A percentile compares a stretch with the other conserved stretches of the same genome.
Conservation (phyloP, 1,140 invertebrate genomes). For the Dermatophagoides farinae region DNA sequence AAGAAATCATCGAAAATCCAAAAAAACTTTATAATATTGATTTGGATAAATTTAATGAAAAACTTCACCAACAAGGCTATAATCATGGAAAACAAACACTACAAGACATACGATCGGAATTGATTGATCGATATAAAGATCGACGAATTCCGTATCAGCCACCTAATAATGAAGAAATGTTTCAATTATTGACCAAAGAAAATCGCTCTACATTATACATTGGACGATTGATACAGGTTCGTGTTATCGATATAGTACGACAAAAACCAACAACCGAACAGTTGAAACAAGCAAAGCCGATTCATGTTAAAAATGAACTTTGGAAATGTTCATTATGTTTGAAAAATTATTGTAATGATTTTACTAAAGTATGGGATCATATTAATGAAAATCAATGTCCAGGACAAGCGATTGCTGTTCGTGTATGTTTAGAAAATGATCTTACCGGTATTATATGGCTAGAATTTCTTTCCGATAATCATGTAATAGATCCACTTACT, state of each 20-base stretch:
- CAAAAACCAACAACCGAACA: constrained; percentile 77
- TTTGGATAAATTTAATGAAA: constrained; percentile 93
- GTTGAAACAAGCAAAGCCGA: constrained; percentile 80
- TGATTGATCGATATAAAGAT: constrained; percentile 89
- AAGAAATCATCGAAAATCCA: constrained; percentile 88
- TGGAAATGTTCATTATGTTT: constrained; percentile 96
- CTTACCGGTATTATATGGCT: constrained; percentile 83
- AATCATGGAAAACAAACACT: constrained; percentile 93
- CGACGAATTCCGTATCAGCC: constrained; percentile 54
- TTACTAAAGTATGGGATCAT: constrained; percentile 94
- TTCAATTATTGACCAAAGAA: constrained; percentile 89
- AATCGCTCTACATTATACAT: constrained; percentile 83
- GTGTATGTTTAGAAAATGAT: constrained; percentile 75
- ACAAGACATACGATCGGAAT: constrained; percentile 87
- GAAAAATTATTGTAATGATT: constrained; percentile 80
- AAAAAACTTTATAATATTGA: constrained; percentile 88
- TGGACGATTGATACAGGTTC: constrained; percentile 37
- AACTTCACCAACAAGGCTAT: constrained; percentile 69
- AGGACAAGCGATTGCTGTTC: constrained; percentile 78
- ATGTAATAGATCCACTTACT: constrained; percentile 77
- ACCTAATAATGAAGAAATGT: constrained; percentile 62
- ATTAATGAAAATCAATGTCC: constrained; percentile 87
- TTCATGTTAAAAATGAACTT: constrained; percentile 70
- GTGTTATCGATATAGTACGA: constrained; percentile 36
- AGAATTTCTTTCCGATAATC: constrained; percentile 82